Conservation (phyloP, 2,797 vertebrate genomes). For the Kryptopterus vitreolus region DNA sequence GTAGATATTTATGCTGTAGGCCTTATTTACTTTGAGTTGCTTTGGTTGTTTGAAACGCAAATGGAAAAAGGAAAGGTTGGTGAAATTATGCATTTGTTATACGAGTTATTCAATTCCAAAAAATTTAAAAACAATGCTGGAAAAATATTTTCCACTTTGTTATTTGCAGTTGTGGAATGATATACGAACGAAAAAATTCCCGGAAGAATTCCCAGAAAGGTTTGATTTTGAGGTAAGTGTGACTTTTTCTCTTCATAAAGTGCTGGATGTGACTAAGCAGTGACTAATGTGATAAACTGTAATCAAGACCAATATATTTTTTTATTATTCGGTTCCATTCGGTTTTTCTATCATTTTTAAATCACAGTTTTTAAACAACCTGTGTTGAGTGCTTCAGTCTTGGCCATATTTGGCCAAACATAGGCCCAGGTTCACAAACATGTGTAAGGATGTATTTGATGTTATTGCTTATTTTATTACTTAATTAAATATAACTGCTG, state of each 20-base stretch:
- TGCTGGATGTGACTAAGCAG: background rate
- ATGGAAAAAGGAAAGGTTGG: slow-evolving; percentile 41
- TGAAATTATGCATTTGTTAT: background rate
- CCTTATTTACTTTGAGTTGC: slow-evolving; percentile 73
- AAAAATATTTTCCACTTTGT: background rate
- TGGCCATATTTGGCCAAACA: too few relatives aligned
- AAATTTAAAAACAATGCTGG: background rate
- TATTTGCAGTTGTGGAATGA: slow-evolving; percentile 62
- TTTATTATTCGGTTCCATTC: background rate
- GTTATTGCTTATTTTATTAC: too few relatives aligned
- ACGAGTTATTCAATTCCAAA: background rate
- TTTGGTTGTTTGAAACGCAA: slow-evolving; percentile 59
- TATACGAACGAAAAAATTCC: slow-evolving; percentile 58
- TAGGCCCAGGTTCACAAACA: too few relatives aligned
- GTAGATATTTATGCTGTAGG: slow-evolving; percentile 77
- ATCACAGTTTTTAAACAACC: too few relatives aligned
- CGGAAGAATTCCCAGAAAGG: slow-evolving; percentile 52
- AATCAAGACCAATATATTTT: too few relatives aligned
- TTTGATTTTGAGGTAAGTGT: slow-evolving; percentile 68
- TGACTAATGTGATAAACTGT: too few relatives aligned
- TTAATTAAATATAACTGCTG: too few relatives aligned
- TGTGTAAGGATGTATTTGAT: too few relatives aligned
- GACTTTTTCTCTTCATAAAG: background rate
- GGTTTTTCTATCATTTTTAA: too few relatives aligned
- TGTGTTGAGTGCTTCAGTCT: too few relatives aligned